A percentile compares a stretch with the other conserved stretches of the same genome.
Evolutionary conservation across 1,140 invertebrate genomes (phyloP).

Genomic region (Colletes gigas): DNA sequence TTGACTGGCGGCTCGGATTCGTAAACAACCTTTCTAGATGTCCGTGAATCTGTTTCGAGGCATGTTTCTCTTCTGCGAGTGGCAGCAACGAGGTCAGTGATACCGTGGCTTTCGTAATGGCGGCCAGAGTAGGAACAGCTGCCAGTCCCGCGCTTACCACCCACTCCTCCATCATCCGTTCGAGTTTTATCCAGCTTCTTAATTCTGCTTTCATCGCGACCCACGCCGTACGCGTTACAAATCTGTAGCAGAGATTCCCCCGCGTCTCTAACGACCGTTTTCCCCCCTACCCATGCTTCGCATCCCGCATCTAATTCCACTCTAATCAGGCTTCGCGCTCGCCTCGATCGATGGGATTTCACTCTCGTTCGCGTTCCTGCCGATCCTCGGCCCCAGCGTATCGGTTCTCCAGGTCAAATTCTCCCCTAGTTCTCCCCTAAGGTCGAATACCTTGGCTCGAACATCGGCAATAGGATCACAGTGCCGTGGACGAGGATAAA

Average conservation of each 20-base stretch:
- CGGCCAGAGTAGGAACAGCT: slow-evolving; percentile 48
- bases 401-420: slow-evolving; percentile 2
- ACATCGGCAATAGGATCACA: too few species aligned
- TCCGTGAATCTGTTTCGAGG: slow-evolving; percentile 5
- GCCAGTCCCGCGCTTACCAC: slow-evolving; percentile 34
- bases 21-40: slow-evolving; percentile 17
- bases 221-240: slow-evolving; percentile 18
- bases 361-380: slow-evolving; percentile 29
- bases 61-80: background rate
- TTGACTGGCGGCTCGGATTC: background rate
- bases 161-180: slow-evolving; percentile 25
- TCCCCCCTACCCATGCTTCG: background rate
- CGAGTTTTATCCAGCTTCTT: slow-evolving; percentile 49
- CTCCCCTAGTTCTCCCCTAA: too few species aligned
- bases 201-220: slow-evolving; percentile 51
- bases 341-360: slow-evolving; percentile 50
- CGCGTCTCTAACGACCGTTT: slow-evolving; percentile 5
- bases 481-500: too few species aligned
- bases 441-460: too few species aligned
- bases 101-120: slow-evolving; percentile 70
- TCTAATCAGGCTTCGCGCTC: slow-evolving; percentile 35
- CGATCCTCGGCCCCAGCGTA: background rate
- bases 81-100: slow-evolving; percentile 71
- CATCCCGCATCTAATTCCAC: slow-evolving; percentile 31
- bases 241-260: background rate